phyloP scores from a whole-genome alignment of 1,140 invertebrate species.

The Lasioglossum baleicum region DNA sequence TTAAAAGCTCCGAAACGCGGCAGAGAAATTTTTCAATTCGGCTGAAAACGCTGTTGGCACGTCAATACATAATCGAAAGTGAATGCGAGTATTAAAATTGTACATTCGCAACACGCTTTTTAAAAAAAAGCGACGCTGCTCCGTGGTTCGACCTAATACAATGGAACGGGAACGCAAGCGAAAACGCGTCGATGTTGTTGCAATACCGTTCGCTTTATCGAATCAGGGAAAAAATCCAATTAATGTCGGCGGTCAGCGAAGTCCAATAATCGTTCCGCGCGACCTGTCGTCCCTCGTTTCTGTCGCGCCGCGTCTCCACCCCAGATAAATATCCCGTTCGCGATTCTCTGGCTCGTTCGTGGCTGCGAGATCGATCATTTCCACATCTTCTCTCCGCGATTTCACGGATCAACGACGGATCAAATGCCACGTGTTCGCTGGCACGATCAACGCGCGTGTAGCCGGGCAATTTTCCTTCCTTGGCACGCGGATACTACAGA shows the following conservation, averaged over 20 bases:
- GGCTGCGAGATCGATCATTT: neutral
- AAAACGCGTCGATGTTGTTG: neutral
- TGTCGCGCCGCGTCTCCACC: neutral
- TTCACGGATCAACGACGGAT: neutral
- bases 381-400: neutral
- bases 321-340: neutral
- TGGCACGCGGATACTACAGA: too few species aligned
- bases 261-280: neutral
- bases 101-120: too few species aligned
- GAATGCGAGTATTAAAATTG: too few species aligned
- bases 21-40: too few species aligned
- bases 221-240: constrained; percentile 16
- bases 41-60: too few species aligned
- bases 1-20: too few species aligned
- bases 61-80: too few species aligned
- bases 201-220: constrained; percentile 9
- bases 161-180: too few species aligned
- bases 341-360: too few species aligned
- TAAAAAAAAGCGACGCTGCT: too few species aligned
- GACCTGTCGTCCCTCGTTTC: neutral
- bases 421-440: neutral
- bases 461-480: neutral
- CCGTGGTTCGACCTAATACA: too few species aligned
- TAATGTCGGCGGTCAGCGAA: constrained; percentile 2
- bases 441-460: neutral